A percentile compares a stretch with the other conserved stretches of the same genome.
phyloP scores from a whole-genome alignment of 2,888 invertebrate genomes.

The Crossocerus cetratus region DNA sequence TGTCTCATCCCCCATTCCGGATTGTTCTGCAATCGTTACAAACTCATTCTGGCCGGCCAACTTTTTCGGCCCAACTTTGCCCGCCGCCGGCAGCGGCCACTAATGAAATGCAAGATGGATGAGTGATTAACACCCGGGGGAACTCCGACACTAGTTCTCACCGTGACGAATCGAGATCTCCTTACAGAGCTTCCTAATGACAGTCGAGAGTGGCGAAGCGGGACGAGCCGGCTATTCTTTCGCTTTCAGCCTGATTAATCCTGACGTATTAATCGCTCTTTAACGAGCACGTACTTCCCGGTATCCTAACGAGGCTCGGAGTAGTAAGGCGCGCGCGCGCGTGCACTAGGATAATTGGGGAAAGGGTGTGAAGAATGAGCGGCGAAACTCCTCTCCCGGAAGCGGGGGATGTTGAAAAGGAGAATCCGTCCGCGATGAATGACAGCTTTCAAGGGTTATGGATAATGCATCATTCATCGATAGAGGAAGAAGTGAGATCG shows the following conservation, averaged over 20 bases:
- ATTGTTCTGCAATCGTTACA: slow-evolving; percentile 35
- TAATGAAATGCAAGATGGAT: too few species aligned
- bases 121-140: background rate
- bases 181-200: too few species aligned
- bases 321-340: background rate
- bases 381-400: background rate
- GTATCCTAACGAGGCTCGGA: background rate
- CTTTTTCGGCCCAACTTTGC: background rate
- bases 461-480: too few species aligned
- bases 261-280: slow-evolving; percentile 28
- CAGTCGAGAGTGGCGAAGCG: background rate
- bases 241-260: slow-evolving; percentile 38
- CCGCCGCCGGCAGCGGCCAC: too few species aligned
- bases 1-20: slow-evolving; percentile 49
- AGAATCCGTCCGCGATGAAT: background rate
- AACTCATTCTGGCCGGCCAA: slow-evolving; percentile 32
- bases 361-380: too few species aligned
- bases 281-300: slow-evolving; percentile 15
- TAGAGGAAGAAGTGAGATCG: background rate
- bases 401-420: background rate
- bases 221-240: slow-evolving; percentile 22
- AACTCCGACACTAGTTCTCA: too few species aligned
- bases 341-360: slow-evolving; percentile 29
- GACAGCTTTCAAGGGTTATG: too few species aligned
- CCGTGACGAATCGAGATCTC: too few species aligned